Evolutionary conservation across 1,140 invertebrate species (phyloP), one percentile per base, ranked within the genome.

Genomic region (Hycleus phaleratus): DNA sequence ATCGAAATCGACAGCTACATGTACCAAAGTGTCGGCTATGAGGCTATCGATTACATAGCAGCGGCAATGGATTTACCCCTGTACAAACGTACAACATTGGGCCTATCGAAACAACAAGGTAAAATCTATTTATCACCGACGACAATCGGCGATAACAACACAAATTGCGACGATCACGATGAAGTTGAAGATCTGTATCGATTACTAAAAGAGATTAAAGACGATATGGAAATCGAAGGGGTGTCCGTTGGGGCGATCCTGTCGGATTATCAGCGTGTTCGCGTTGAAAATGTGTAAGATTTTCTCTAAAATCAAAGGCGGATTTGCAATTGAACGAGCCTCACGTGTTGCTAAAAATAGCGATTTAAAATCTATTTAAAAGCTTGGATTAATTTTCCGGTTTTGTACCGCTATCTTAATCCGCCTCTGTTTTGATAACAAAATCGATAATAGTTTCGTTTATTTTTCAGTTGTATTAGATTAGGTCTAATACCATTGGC

Each of bases 1-100:
- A 89, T 93, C 82, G 97, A 99, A 74, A 74, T 98, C 61, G 96
- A 99, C 76, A 98, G 95, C 71, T 98, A 94, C 71, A 99, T 99
- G 97, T 99, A 97, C 73, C 97, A 99, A 79, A 97, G 93, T 49
- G 96, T 99, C 50, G 97, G 97, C 7, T 91, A 96, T 76, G 88
- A 97, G 80, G 93, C 90, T 32, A 87, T 99, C 62, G 85, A 90
- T 52, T 80, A 91, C 58, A 93, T 96, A 74, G 91, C 93, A 40
- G 87, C 95, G 75, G 95, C 96, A 2, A 90, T 98, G 85, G 89
- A 85, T 2, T 75, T 99, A 57, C 95, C 96, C 9, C 75, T 99
- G 4, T 98, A 90, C 74, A 80, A 91, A 64, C 84, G 89, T 66
- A 26, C 74, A 85, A 74, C 77, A 86, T 77, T 81, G 85, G 77